Conservation (phyloP, 1,140 invertebrate genomes). For the Medauroidea extradentata region DNA sequence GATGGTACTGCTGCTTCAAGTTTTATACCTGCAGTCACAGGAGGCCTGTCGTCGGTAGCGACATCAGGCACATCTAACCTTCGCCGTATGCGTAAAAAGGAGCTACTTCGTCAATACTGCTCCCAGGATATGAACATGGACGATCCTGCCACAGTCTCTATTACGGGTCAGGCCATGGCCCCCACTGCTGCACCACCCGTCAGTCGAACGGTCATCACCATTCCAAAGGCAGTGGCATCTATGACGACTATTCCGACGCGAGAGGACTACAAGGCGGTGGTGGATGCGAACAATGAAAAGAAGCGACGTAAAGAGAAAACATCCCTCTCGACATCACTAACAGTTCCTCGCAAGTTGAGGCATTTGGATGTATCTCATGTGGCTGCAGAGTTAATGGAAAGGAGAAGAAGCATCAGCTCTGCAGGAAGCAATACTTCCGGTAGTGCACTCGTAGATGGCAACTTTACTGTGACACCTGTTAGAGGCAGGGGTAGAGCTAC, state of each 20-base stretch:
- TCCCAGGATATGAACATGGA: slow-evolving; percentile 83
- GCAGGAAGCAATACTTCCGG: slow-evolving; percentile 38
- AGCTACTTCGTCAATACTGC: slow-evolving; percentile 77
- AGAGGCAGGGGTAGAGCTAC: slow-evolving; percentile 23
- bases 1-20: slow-evolving; percentile 24
- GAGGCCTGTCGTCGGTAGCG: slow-evolving; percentile 15
- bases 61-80: slow-evolving; percentile 62
- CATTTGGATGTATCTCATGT: slow-evolving; percentile 47
- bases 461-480: background rate
- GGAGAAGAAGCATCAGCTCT: slow-evolving; percentile 43
- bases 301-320: slow-evolving; percentile 61
- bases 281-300: slow-evolving; percentile 60
- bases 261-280: slow-evolving; percentile 70
- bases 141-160: slow-evolving; percentile 51
- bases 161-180: slow-evolving; percentile 27
- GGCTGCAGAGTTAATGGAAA: slow-evolving; percentile 37
- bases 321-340: slow-evolving; percentile 20
- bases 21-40: slow-evolving; percentile 24
- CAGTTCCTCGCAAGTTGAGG: slow-evolving; percentile 51
- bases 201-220: slow-evolving; percentile 69
- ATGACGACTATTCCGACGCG: slow-evolving; percentile 78
- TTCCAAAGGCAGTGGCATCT: slow-evolving; percentile 80
- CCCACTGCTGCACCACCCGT: slow-evolving; percentile 58
- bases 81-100: slow-evolving; percentile 83
- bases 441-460: too few species aligned